Conservation (phyloP, 2,113 vertebrate species). For the Crotalus helleri region DNA sequence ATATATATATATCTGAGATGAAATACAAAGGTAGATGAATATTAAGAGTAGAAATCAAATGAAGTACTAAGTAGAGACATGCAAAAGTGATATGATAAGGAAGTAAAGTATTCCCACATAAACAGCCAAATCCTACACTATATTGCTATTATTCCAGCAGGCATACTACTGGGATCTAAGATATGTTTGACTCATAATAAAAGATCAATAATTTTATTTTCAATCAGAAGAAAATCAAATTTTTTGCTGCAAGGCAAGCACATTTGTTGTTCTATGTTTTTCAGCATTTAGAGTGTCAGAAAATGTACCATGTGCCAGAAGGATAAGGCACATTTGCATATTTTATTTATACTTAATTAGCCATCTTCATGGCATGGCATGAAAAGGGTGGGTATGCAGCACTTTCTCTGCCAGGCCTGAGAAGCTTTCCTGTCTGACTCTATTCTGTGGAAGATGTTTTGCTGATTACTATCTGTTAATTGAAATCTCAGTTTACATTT, state of each 20-base stretch:
- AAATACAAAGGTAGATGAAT: background rate
- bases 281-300: constrained; percentile 4
- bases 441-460: constrained; percentile 22
- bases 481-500: constrained; percentile 35
- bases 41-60: background rate
- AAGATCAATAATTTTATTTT: constrained; percentile 9
- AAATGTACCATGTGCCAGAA: constrained; percentile 19
- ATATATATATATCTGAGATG: background rate
- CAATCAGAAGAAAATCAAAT: background rate
- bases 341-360: constrained; percentile 39
- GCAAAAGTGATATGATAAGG: background rate
- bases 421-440: background rate
- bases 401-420: constrained; percentile 9
- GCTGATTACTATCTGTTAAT: constrained; percentile 31
- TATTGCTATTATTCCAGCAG: background rate
- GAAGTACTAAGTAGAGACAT: background rate
- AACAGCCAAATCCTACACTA: background rate
- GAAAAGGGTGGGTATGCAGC: constrained; percentile 24
- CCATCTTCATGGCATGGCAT: constrained; percentile 25
- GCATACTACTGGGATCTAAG: background rate
- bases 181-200: background rate
- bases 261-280: background rate
- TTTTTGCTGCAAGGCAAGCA: background rate
- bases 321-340: constrained; percentile 23
- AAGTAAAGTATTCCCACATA: background rate